phyloP scores from a whole-genome alignment of 2,113 vertebrate genomes.

The cattle (Bos taurus) region ARS-UCD2.0 NC_037335.1:101532001-101532500 shows the following conservation, averaged over 20 bases:
- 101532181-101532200: background rate
- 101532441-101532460: background rate
- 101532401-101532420: background rate
- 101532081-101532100: background rate
- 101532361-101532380: background rate
- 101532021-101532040: background rate
- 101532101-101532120: background rate
- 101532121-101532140: background rate
- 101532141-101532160: background rate
- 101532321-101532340: background rate
- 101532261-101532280: background rate
- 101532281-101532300: background rate
- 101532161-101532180: constrained; percentile 32
- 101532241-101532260: background rate
- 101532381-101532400: background rate
- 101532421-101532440: background rate
- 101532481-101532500: background rate
- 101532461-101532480: background rate
- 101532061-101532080: background rate
- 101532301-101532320: background rate
- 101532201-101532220: background rate
- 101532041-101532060: background rate
- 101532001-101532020: background rate
- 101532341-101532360: background rate
- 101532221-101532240: background rate